Evolutionary conservation across 2,113 vertebrate genomes (phyloP), one percentile per base, ranked within the genome.

Genomic region (Podarcis raffonei): DNA sequence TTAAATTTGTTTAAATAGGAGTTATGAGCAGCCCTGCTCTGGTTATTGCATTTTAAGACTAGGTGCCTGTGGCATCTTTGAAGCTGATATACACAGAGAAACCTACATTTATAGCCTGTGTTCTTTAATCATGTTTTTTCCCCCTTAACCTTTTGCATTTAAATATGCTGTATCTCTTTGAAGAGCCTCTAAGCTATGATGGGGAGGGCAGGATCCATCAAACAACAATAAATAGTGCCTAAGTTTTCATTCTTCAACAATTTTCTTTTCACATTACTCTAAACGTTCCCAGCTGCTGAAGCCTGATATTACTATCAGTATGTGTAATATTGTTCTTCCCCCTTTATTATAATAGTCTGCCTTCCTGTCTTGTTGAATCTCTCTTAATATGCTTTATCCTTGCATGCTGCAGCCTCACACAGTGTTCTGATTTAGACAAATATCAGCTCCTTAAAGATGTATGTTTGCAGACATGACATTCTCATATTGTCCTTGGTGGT

Each of bases 361-460:
- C 66, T 83, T 89, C 85, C 85, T 83, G 59, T 42, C 84, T 69
- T 2, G 0, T 1, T 89, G 53, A 65, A 59, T 11, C 1, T 22
- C 68, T 81, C 53, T 89, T 32, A 48, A 69, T 0, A 2, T 77
- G 74, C 39, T 69, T 30, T 83, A 88, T 39, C 65, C 66, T 88
- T 42, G 85, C 68, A 0, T 48, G 65, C 53, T 0, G 0, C 5
- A 5, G 48, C 48, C 87, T 90, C 89, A 3, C 90, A 57, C 87
- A 57, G 37, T 37, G 77, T 57, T 39, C 1, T 65, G 87, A 12
- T 82, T 83, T 68, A 83, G 87, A 53, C 88, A 78, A 77, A 62
- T 88, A 3, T 86, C 84, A 30, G 83, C 79, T 80, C 90, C 62
- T 76, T 2, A 4, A 0, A 2, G 66, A 86, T 85, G 83, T 87